phyloP scores from a whole-genome alignment of 2,113 vertebrate species.

The Brachyhypopomus occidentalis region DNA sequence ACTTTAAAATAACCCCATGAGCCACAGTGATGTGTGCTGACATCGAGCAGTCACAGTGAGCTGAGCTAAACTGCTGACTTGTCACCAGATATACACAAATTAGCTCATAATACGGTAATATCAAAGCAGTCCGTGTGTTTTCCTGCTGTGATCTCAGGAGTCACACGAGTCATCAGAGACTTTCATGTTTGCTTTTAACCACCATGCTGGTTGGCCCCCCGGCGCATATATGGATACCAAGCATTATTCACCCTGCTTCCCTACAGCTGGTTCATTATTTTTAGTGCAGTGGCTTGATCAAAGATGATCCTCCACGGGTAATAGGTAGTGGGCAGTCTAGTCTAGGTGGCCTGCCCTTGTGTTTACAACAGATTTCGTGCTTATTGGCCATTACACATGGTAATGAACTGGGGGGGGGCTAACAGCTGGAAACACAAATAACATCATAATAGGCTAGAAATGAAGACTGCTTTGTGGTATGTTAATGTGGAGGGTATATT shows the following conservation, averaged over 20 bases:
- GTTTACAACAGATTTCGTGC: no score
- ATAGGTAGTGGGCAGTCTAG: no score
- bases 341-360: no score
- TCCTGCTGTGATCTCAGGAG: not conserved
- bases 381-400: no score
- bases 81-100: not conserved
- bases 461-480: not conserved
- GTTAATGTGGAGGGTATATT: no score
- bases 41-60: not conserved
- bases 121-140: not conserved
- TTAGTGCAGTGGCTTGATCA: not conserved
- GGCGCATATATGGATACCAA: not conserved
- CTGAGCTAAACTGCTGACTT: slow-evolving; percentile 2
- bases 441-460: not conserved
- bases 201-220: not conserved
- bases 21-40: no score
- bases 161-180: no score
- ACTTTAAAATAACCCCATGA: no score
- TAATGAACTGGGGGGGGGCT: no score
- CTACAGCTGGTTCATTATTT: not conserved
- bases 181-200: not conserved
- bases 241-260: not conserved
- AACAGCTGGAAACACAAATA: no score
- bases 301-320: no score
- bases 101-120: not conserved